Evolutionary conservation across 2,888 invertebrate species (phyloP), one percentile per base, ranked within the genome.

Genomic region (Drosophila ezoana): DNA sequence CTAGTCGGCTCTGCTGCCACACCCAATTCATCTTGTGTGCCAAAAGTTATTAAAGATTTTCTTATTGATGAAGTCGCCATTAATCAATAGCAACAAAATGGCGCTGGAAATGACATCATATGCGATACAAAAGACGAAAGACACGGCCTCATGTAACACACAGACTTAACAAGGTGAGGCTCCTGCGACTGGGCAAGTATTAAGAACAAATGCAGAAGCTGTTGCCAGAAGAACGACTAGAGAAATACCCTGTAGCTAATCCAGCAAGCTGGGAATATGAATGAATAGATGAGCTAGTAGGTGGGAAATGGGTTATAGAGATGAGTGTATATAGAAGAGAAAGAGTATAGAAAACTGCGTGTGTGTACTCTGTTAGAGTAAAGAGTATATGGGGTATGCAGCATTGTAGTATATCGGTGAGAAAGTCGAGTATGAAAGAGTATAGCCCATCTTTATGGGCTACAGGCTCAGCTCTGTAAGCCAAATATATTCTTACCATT

Each of bases 21-120:
- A 48, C 38, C 68, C 48, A 23, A 45, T 35, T 16, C 28, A 33
- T 56, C 40, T 51, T 53, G 53, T 45, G 58, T 57, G 66, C 16
- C 20, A 45, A 72, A 72, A 58, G 73, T 60, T 64, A 75, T 75
- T 75, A 77, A 63, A 77, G 45, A 35, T 47, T 67, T 57, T 61
- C 68, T 51, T 57, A 37, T 41, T 62, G 66, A 47, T 72, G 73
- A 43, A 67, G 70, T 49, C 53, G 79, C 77, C 87, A 83, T 83
- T 77, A 87, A 83, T 83, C 83, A 83, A 85, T 85, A 57, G n/a
- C 44, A 65, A 84, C 75, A 87, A 83, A 83, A 83, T 83, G 83
- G 87, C 82, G 77, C 53, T 62, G 44, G 48, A 56, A 85, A 83
- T 83, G 87, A 83, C 87, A 87, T 83, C 87, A 83, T 81, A 20